These are phyloP conservation scores for Zosterops pallidus DNA, from an alignment of 2,113 vertebrate genomes.

Conservation along the genomic window DNA sequence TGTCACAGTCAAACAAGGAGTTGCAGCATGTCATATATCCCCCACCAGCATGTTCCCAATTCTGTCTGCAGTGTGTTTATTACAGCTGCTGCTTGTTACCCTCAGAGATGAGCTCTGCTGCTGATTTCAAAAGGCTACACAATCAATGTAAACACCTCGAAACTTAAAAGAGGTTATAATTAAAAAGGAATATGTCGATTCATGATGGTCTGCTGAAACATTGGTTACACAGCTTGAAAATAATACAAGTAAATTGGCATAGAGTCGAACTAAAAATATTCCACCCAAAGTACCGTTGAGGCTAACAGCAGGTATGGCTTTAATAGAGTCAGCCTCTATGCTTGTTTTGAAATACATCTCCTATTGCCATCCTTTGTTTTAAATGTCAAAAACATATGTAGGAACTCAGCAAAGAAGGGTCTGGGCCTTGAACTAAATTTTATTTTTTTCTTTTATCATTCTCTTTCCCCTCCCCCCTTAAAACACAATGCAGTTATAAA, in stretches of 20 bases:
- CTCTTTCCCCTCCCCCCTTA: fast-evolving
- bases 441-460: neutral
- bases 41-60: neutral
- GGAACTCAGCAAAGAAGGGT: neutral
- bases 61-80: neutral
- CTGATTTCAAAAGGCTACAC: neutral
- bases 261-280: neutral
- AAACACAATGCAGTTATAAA: neutral
- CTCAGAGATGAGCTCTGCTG: neutral
- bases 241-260: neutral
- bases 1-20: neutral
- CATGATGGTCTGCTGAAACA: neutral
- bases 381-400: neutral
- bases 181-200: conserved; percentile 14
- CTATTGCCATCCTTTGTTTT: neutral
- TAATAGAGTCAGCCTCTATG: neutral
- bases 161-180: conserved; percentile 13
- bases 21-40: neutral
- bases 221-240: neutral
- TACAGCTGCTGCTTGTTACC: neutral
- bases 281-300: neutral
- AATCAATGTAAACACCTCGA: neutral
- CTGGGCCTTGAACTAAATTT: neutral
- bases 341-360: neutral
- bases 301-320: neutral